Conservation (phyloP, 2,113 vertebrate genomes). For the Marcusenius ussheri region DNA sequence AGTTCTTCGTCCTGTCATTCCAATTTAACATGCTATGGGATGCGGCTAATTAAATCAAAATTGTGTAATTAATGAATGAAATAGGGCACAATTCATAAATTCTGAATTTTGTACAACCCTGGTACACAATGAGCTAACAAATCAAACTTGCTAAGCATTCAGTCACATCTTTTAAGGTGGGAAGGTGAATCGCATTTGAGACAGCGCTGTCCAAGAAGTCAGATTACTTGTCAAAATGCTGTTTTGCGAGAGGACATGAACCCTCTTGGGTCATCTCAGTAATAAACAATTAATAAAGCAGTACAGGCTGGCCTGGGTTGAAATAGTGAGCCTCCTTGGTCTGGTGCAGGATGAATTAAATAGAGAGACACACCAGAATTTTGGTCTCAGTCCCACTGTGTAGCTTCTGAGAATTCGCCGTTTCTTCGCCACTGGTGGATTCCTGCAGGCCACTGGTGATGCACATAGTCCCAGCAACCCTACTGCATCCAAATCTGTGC, state of each 20-base stretch:
- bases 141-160: background rate
- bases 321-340: background rate
- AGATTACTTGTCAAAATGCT: background rate
- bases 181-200: background rate
- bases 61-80: background rate
- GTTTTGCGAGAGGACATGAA: background rate
- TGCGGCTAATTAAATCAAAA: background rate
- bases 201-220: background rate
- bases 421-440: background rate
- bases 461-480: background rate
- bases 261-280: background rate
- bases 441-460: background rate
- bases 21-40: background rate
- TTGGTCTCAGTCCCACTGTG: background rate
- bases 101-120: background rate
- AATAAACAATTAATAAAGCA: background rate
- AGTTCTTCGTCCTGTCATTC: background rate
- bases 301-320: background rate
- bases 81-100: background rate
- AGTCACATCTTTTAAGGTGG: background rate
- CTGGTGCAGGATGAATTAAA: background rate
- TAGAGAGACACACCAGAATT: background rate
- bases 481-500: background rate
- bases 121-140: background rate
- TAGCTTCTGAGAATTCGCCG: background rate